Percentiles rank a stretch among this genome's conserved stretches.
phyloP scores from a whole-genome alignment of 2,888 invertebrate species.

The Pseudolycoriella hygida region DNA sequence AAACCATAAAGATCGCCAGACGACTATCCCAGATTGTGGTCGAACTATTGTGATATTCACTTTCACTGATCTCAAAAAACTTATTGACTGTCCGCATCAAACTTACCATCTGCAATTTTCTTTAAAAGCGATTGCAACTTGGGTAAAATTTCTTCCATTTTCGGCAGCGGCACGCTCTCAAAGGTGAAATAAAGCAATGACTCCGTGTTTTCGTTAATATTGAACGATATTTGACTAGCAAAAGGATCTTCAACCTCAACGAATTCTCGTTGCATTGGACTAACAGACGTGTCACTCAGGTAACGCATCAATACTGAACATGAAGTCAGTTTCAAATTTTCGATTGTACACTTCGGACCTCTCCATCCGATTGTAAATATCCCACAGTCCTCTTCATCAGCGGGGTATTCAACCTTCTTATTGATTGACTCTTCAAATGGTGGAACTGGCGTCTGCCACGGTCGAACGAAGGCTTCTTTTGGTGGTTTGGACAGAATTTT shows the following conservation, averaged over 20 bases:
- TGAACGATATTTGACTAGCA: slow-evolving; percentile 46
- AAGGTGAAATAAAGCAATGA: slow-evolving; percentile 51
- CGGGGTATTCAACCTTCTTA: slow-evolving; percentile 43
- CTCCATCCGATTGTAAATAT: slow-evolving; percentile 63
- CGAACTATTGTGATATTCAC: too few relatives aligned
- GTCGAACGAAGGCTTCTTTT: slow-evolving; percentile 27
- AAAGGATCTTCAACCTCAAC: slow-evolving; percentile 67
- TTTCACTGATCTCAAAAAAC: too few relatives aligned
- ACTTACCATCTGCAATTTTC: slow-evolving; percentile 25
- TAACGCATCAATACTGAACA: slow-evolving; percentile 59
- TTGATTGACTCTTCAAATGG: slow-evolving; percentile 39
- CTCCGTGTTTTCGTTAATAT: slow-evolving; percentile 53
- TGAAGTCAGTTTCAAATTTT: slow-evolving; percentile 41
- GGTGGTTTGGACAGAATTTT: slow-evolving; percentile 3
- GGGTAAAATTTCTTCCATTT: slow-evolving; percentile 41
- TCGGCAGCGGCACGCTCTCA: slow-evolving; percentile 54
- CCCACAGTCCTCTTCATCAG: slow-evolving; percentile 71
- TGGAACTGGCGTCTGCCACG: slow-evolving; percentile 60
- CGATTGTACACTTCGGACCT: slow-evolving; percentile 43
- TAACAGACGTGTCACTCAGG: slow-evolving; percentile 70
- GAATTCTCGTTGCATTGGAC: slow-evolving; percentile 66
- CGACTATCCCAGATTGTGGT: too few relatives aligned
- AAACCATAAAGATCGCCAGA: too few relatives aligned
- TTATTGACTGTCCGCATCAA: too few relatives aligned
- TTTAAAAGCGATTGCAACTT: slow-evolving; percentile 34